These are phyloP conservation scores for Hirtodrosophila cameraria DNA, from an alignment of 2,888 invertebrate genomes.

Conservation along the genomic window DNA sequence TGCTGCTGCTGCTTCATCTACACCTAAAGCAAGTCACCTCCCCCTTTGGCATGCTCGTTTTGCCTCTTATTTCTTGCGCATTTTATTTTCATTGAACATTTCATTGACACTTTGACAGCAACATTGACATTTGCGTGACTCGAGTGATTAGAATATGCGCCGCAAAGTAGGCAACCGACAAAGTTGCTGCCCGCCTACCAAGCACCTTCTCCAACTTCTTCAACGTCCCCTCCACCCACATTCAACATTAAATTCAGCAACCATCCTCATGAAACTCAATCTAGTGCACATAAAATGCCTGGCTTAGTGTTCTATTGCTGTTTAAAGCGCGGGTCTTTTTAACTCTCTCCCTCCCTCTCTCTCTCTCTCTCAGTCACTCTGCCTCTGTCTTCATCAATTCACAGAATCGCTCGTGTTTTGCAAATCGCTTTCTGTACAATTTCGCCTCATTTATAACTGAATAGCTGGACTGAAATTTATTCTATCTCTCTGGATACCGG, in stretches of 20 bases:
- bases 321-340: conserved; percentile 8
- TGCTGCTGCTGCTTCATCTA: neutral
- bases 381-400: neutral
- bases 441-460: conserved; percentile 10
- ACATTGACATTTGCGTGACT: conserved; percentile 79
- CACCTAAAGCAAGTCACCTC: too few species aligned
- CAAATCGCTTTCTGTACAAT: conserved; percentile 10
- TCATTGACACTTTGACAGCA: conserved; percentile 79
- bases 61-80: conserved; percentile 64
- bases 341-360: neutral
- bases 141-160: conserved; percentile 77
- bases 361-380: neutral
- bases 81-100: conserved; percentile 80
- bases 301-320: conserved; percentile 31
- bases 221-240: neutral
- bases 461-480: too few species aligned
- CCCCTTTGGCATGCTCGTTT: conserved; percentile 6
- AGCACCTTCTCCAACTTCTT: neutral
- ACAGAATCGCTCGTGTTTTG: conserved; percentile 14
- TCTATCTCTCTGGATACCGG: too few species aligned
- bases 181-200: conserved; percentile 28
- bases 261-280: conserved; percentile 24
- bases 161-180: conserved; percentile 52
- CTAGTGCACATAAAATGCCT: conserved; percentile 42
- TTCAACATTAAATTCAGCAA: neutral